Evolutionary conservation across 2,888 invertebrate species (phyloP).

Genomic region (Acanthosoma haemorrhoidale): DNA sequence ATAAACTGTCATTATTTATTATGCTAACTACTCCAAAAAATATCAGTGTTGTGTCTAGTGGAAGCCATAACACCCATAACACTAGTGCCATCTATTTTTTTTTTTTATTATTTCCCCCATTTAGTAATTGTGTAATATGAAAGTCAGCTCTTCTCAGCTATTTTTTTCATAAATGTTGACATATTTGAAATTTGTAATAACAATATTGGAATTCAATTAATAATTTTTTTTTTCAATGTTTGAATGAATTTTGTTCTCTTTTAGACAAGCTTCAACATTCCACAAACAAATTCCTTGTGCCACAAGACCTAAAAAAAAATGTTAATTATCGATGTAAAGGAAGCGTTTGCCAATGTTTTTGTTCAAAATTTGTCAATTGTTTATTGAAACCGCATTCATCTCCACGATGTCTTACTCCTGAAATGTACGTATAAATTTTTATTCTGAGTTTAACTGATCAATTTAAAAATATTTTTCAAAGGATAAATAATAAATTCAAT

Average conservation of each 20-base stretch:
- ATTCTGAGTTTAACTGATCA: neutral
- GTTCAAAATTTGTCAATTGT: neutral
- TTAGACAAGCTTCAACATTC: neutral
- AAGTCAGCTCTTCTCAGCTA: too few species aligned
- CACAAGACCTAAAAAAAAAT: neutral
- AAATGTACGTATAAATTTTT: neutral
- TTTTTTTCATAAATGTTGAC: too few species aligned
- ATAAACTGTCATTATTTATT: too few species aligned
- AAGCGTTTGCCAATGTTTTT: constrained; percentile 7
- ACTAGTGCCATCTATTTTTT: too few species aligned
- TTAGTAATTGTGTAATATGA: too few species aligned
- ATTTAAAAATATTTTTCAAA: neutral
- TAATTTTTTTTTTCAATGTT: neutral
- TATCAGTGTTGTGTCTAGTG: too few species aligned
- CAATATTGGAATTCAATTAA: too few species aligned
- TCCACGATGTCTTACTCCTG: neutral
- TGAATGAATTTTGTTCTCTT: neutral
- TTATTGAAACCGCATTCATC: neutral
- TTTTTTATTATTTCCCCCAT: too few species aligned
- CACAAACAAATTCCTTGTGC: neutral
- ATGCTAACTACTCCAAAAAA: too few species aligned
- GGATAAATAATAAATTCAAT: neutral
- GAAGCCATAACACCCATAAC: too few species aligned
- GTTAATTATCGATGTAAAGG: neutral
- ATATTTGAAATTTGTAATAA: too few species aligned